phyloP scores from a whole-genome alignment of 2,113 vertebrate species.

The Anser cygnoides region DNA sequence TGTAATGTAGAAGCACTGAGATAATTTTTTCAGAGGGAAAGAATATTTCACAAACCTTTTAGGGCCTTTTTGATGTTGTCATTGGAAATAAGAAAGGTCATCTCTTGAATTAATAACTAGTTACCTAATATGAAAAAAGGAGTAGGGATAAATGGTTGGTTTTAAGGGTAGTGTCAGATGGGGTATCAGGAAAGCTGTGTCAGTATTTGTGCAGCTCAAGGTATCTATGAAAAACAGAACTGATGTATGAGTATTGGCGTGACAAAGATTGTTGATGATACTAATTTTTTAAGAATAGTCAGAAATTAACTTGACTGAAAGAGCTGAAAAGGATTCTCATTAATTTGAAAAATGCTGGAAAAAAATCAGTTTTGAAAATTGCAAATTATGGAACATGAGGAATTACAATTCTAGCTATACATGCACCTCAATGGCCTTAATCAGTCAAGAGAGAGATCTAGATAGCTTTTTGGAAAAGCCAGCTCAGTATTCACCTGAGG shows the following conservation, averaged over 20 bases:
- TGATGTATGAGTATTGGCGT: not conserved
- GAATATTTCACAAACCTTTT: not conserved
- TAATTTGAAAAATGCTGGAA: not conserved
- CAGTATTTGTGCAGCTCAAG: not conserved
- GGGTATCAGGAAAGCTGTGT: not conserved
- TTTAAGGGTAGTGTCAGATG: not conserved
- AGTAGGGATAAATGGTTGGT: not conserved
- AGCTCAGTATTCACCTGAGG: not conserved
- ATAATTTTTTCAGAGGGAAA: not conserved
- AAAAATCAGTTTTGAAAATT: not conserved
- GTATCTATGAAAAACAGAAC: not conserved
- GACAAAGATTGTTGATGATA: not conserved
- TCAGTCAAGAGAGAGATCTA: not conserved
- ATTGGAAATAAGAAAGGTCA: not conserved
- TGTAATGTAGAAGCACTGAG: not conserved
- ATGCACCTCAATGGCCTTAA: not conserved
- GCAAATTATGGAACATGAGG: not conserved
- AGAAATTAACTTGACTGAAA: not conserved
- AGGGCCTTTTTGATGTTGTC: accelerated
- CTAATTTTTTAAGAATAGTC: not conserved
- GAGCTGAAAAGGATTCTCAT: not conserved
- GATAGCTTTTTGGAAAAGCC: not conserved
- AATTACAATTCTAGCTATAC: not conserved
- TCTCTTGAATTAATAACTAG: not conserved
- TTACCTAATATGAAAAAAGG: not conserved